Percentiles rank a stretch among this genome's conserved stretches.
Evolutionary conservation across 92 coral and sea anemone species (phyloP).

Genomic region (Palythoa grandiflora): DNA sequence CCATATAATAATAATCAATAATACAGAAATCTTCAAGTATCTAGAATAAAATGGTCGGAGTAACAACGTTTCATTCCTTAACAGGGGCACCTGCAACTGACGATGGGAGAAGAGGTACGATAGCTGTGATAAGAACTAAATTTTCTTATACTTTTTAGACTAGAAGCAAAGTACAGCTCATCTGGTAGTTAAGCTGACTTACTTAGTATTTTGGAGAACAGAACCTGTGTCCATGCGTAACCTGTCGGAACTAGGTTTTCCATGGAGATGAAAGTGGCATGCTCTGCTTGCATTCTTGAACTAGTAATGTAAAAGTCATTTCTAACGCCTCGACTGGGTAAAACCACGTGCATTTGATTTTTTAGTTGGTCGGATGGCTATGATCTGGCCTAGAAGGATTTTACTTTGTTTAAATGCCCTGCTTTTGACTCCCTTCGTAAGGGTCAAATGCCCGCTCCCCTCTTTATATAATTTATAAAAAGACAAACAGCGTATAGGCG

Average conservation of each 20-base stretch:
- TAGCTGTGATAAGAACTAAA: not conserved
- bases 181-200: not conserved
- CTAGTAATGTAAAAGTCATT: too few species aligned
- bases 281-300: not conserved
- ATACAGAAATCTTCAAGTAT: not conserved
- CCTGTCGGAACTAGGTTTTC: not conserved
- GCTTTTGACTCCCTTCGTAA: not conserved
- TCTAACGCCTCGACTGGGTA: too few species aligned
- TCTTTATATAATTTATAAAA: too few species aligned
- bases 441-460: too few species aligned
- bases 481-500: too few species aligned
- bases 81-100: constrained; percentile 4
- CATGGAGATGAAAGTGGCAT: not conserved
- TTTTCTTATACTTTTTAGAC: not conserved
- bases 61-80: not conserved
- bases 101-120: constrained; percentile 12
- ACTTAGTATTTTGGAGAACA: not conserved
- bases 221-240: not conserved
- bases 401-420: not conserved
- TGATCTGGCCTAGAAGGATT: too few species aligned
- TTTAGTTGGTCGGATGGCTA: too few species aligned
- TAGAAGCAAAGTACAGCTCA: not conserved
- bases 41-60: not conserved
- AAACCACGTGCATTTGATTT: too few species aligned
- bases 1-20: not conserved